Evolutionary conservation across 2,888 invertebrate genomes (phyloP).

Genomic region (Andrena praecox): DNA sequence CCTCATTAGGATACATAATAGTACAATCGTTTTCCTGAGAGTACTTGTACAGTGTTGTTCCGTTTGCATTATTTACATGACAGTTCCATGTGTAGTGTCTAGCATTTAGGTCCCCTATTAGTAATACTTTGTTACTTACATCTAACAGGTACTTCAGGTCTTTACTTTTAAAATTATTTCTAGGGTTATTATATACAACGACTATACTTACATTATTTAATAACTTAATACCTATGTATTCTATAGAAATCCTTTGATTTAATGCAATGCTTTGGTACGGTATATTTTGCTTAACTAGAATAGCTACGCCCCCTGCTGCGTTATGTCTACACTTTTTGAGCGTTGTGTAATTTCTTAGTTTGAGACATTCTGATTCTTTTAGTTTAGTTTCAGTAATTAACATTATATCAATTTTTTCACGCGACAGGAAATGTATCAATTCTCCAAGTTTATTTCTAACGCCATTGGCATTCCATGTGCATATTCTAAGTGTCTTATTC

Average conservation of each 20-base stretch:
- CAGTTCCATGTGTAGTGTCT: slow-evolving; percentile 66
- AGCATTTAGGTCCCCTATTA: slow-evolving; percentile 34
- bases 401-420: slow-evolving; percentile 6
- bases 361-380: background rate
- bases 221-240: too few species aligned
- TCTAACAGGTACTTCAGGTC: background rate
- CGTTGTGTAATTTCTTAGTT: slow-evolving; percentile 3
- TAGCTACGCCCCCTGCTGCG: background rate
- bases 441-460: slow-evolving; percentile 8
- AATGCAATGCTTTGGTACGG: background rate
- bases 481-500: background rate
- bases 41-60: slow-evolving; percentile 55
- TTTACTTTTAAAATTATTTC: background rate
- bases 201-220: too few species aligned
- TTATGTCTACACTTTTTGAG: background rate
- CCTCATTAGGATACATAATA: slow-evolving; percentile 60
- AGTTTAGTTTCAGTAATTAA: slow-evolving; percentile 25
- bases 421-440: background rate
- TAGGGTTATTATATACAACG: background rate
- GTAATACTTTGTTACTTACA: slow-evolving; percentile 46
- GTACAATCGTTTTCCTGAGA: slow-evolving; percentile 49
- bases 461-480: slow-evolving; percentile 28
- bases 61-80: slow-evolving; percentile 55
- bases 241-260: background rate
- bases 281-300: background rate